Base-by-base conservation (phyloP, 2,888 invertebrate species). In the Melanchra persicariae region DNA sequence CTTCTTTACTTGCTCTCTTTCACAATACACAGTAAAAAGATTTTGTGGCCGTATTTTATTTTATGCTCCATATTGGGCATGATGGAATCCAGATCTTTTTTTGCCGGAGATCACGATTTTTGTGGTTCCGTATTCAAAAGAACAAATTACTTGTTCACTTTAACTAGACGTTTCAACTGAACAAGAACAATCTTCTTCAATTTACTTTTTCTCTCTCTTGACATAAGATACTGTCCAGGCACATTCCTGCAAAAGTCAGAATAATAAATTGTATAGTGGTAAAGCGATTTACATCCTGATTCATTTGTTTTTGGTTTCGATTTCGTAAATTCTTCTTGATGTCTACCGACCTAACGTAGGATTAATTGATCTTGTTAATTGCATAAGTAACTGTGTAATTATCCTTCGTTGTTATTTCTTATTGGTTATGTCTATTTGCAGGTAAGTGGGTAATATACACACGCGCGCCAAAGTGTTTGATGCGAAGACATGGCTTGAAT, bases 401-500 rank as follows among this genome's bases (percentile, higher is more conserved):
- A 30, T n/a, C 24, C 45, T 64, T 78, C 64, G 70, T 66, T 68
- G 47, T 52, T 69, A 69, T 79, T 70, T 73, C 63, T 67, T 61
- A 49, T 61, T 49, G 22, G 49, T 52, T 51, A 55, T 62, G 43
- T 57, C 45, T 75, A 74, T 77, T 75, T 71, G 60, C 64, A 70
- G 57, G 55, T 75, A 83, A 77, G 61, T 72, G 74, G 67, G 66
- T 82, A 70, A 51, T 75, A 71, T 58, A 58, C 34, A 55, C 60
- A 62, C 51, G 49, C 40, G 37, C 60, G 54, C 51, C 66, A 52
- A 71, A 74, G 75, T 70, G 78, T 76, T 80, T 84, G 82, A 86
- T 82, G 85, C 79, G 74, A 87, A 88, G 77, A 57, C 63, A n/a
- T 61, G 76, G 55, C 60, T 80, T 87, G 85, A 87, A 90, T 88